These are phyloP conservation scores for Sus cebifrons DNA, from an alignment of 2,797 vertebrate species.

Conservation along the genomic window DNA sequence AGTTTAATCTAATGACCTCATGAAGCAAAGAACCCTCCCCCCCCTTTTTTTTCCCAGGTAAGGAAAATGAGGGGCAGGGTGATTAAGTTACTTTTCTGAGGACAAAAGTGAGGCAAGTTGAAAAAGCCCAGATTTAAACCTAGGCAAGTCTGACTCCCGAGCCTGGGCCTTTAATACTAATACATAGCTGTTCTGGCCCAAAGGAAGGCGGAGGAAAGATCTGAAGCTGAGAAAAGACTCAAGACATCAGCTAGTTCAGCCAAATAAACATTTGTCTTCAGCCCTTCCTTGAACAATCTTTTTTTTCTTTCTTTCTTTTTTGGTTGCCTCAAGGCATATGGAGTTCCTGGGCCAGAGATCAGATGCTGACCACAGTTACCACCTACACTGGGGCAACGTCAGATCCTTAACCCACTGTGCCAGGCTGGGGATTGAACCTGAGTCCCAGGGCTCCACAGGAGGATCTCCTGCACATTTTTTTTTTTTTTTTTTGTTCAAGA, in stretches of 20 bases:
- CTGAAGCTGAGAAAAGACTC: background rate
- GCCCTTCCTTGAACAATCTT: background rate
- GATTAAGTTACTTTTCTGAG: conserved; percentile 29
- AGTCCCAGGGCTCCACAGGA: too few relatives aligned
- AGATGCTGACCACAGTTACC: too few relatives aligned
- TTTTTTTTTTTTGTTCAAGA: too few relatives aligned
- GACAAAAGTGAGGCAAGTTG: background rate
- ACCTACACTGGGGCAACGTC: too few relatives aligned
- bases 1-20: background rate
- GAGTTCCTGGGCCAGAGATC: too few relatives aligned
- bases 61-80: conserved; percentile 55
- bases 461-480: too few relatives aligned
- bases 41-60: background rate
- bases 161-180: background rate
- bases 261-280: background rate
- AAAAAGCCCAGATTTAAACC: conserved; percentile 8
- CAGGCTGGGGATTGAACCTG: too few relatives aligned
- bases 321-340: too few relatives aligned
- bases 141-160: background rate
- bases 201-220: background rate
- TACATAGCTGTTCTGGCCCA: background rate
- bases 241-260: background rate
- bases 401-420: too few relatives aligned
- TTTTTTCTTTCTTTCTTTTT: too few relatives aligned
- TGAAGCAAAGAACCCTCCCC: background rate